Evolutionary conservation across 2,888 invertebrate species (phyloP), one percentile per base, ranked within the genome.

Genomic region (Drosophila infuscata): DNA sequence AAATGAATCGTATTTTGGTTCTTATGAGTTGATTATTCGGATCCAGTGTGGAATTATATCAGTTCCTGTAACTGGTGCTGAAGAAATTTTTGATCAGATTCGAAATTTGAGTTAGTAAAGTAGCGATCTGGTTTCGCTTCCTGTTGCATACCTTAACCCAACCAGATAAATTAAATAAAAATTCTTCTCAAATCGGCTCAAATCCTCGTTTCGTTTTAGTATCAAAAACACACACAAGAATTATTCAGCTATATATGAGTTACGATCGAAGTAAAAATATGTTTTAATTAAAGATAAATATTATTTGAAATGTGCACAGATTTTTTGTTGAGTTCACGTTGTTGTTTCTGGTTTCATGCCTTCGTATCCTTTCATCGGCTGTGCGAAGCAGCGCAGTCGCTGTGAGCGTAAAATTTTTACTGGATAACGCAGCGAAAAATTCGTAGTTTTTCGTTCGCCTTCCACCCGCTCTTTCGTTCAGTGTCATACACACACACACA

Each of bases 371-470:
- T 35, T 46, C 25, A 33, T 46, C 25, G 33, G 41, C 20, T 30
- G 51, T 30, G 51, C 30, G 53, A 46, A 46, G 20, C 49, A 58
- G 85, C 85, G 85, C 85, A 85, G 72, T 58, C 89, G 74, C 70
- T 25, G 53, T 58, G 74, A 79, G 70, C 20, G 52, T 36, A 17
- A 74, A 74, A 78, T 76, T 76, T 86, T 61, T 36, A 1, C 41
- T 67, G 76, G 76, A 74, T 25, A 65, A 64, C 74, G 53, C 46
- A 59, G 51, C 52, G 20, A 59, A 43, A 41, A 15, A 32, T 52
- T 41, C 64, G 52, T 41, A 41, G 64, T 51, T 60, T 66, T 58
- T 76, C 59, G 51, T 58, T 7, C 3, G 60, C 36, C 60, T 61
- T 43, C 58, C 35, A 8, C 12, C 35, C 12, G 29, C 35, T 43